These are phyloP conservation scores for Clangula hyemalis DNA, from an alignment of 2,797 vertebrate species.

Conservation along the genomic window DNA sequence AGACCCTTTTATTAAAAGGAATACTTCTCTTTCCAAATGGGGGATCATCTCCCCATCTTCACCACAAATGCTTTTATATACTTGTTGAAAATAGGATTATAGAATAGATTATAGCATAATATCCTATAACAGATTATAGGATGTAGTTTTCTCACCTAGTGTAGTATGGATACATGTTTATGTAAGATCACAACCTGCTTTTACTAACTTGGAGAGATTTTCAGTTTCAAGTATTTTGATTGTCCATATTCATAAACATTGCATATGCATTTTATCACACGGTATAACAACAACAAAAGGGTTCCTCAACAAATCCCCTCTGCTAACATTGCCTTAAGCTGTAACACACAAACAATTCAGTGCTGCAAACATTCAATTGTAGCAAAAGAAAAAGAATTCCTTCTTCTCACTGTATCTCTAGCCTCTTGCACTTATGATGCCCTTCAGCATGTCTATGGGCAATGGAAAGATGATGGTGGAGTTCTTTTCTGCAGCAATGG, in stretches of 20 bases:
- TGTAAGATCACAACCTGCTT: neutral
- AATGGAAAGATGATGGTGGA: slow-evolving; percentile 96
- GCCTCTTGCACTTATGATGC: slow-evolving; percentile 61
- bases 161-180: neutral
- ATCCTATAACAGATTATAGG: neutral
- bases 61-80: neutral
- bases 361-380: neutral
- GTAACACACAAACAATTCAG: neutral
- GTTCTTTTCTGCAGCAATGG: slow-evolving; percentile 95
- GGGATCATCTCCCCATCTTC: neutral
- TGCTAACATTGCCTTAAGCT: neutral
- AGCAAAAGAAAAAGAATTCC: neutral
- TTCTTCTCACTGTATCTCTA: neutral
- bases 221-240: neutral
- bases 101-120: neutral
- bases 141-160: neutral
- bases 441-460: slow-evolving; percentile 92
- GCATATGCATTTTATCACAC: neutral
- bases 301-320: neutral
- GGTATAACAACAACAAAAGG: neutral
- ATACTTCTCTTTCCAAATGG: neutral
- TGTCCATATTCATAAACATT: neutral
- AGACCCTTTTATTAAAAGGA: neutral
- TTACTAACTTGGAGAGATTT: neutral
- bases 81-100: neutral